Percentiles rank a stretch among this genome's conserved stretches.
Conservation (phyloP, 2,888 invertebrate genomes). For the Polyommatus icarus region DNA sequence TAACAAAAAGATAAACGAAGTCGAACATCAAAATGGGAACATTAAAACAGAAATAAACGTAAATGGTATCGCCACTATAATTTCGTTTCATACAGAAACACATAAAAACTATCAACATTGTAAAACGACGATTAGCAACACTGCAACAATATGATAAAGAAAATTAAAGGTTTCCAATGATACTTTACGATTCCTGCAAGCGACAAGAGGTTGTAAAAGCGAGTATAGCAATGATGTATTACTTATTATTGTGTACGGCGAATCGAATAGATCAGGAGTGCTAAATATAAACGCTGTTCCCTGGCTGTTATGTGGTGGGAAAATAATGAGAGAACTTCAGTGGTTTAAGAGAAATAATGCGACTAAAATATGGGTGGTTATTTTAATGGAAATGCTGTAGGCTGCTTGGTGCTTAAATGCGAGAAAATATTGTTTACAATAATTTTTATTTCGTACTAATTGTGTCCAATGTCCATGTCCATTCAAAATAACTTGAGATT, state of each 20-base stretch:
- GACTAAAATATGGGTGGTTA: not conserved
- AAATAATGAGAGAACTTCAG: constrained; percentile 2
- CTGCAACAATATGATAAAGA: constrained; percentile 72
- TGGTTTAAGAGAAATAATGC: not conserved
- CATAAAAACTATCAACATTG: constrained; percentile 50
- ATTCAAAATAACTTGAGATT: no score
- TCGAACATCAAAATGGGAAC: constrained; percentile 18
- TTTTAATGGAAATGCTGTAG: not conserved
- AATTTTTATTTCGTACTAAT: no score
- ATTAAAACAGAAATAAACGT: constrained; percentile 32
- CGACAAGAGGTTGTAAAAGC: constrained; percentile 71
- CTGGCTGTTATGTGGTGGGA: not conserved
- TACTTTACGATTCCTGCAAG: constrained; percentile 74
- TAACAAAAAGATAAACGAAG: constrained; percentile 26
- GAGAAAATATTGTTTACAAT: not conserved
- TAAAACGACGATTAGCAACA: constrained; percentile 63
- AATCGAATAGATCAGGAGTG: constrained; percentile 36
- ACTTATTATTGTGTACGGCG: constrained; percentile 40
- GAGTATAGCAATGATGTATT: constrained; percentile 56
- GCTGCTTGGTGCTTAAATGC: not conserved
- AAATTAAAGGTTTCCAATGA: constrained; percentile 75
- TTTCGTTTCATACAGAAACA: constrained; percentile 35
- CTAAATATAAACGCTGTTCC: constrained; percentile 27
- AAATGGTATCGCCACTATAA: constrained; percentile 33
- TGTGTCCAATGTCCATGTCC: no score